These are phyloP conservation scores for Ophion costatus DNA, from an alignment of 2,888 invertebrate genomes.

Conservation along the genomic window DNA sequence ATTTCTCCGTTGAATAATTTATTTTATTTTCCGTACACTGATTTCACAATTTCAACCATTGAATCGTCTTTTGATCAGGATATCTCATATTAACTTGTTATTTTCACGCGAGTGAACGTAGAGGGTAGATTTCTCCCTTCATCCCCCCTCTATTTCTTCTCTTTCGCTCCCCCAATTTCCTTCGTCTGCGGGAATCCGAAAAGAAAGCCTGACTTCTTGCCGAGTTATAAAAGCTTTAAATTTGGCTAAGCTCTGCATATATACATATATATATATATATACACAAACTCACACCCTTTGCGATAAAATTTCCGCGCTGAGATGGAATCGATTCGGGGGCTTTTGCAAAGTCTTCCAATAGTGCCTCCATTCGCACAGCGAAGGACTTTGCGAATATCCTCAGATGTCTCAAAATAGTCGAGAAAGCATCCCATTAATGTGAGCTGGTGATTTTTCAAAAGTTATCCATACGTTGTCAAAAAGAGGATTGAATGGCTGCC, in stretches of 20 bases:
- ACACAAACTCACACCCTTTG: not conserved
- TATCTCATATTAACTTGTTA: not conserved
- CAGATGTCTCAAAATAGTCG: conserved; percentile 24
- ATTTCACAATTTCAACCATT: not conserved
- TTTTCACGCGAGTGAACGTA: not conserved
- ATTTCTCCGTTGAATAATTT: not conserved
- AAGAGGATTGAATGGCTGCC: conserved; percentile 18
- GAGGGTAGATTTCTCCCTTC: not conserved
- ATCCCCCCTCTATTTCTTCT: not conserved
- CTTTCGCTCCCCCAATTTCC: not conserved
- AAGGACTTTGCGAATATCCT: conserved; percentile 22
- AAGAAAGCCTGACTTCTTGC: conserved; percentile 19
- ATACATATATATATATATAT: not conserved
- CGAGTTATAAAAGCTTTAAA: conserved; percentile 23
- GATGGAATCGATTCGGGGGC: conserved; percentile 28
- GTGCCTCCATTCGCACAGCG: conserved; percentile 10
- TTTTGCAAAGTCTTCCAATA: conserved; percentile 27
- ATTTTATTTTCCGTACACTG: not conserved
- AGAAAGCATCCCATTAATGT: conserved; percentile 30
- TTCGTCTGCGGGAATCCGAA: not conserved
- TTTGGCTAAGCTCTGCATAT: conserved; percentile 9
- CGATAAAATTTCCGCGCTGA: conserved; percentile 23
- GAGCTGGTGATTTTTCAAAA: conserved; percentile 35
- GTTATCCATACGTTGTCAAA: conserved; percentile 25
- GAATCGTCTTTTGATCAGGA: not conserved